These are phyloP conservation scores for Climacteris rufus DNA, from an alignment of 2,113 vertebrate species.

Conservation along the genomic window DNA sequence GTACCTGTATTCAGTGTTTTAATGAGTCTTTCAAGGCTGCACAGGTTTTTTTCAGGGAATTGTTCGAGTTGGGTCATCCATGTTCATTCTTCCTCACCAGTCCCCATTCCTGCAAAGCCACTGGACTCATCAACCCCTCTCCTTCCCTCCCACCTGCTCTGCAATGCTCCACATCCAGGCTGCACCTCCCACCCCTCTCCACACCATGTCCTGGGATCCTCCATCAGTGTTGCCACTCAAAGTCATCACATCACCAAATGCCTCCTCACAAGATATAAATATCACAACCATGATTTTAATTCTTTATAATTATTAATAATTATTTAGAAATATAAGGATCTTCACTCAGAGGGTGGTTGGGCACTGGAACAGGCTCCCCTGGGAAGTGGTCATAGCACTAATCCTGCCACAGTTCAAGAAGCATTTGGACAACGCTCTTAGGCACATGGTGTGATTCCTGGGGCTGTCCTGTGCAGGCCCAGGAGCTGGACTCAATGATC, in stretches of 20 bases:
- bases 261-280: background rate
- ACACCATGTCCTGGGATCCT: background rate
- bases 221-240: background rate
- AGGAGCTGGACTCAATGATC: background rate
- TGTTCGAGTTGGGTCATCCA: background rate
- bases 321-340: background rate
- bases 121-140: background rate
- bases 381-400: background rate
- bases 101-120: background rate
- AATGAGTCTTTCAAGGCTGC: background rate
- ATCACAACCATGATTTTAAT: background rate
- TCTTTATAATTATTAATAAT: background rate
- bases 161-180: background rate
- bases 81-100: background rate
- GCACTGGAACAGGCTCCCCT: background rate
- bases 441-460: background rate
- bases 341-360: background rate
- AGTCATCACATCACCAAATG: background rate
- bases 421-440: background rate
- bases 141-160: background rate
- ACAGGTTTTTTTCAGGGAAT: background rate
- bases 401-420: background rate
- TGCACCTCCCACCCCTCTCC: background rate
- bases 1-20: background rate
- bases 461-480: background rate